Conservation (phyloP, 1,140 invertebrate genomes). For the Drosophila cardini region DNA sequence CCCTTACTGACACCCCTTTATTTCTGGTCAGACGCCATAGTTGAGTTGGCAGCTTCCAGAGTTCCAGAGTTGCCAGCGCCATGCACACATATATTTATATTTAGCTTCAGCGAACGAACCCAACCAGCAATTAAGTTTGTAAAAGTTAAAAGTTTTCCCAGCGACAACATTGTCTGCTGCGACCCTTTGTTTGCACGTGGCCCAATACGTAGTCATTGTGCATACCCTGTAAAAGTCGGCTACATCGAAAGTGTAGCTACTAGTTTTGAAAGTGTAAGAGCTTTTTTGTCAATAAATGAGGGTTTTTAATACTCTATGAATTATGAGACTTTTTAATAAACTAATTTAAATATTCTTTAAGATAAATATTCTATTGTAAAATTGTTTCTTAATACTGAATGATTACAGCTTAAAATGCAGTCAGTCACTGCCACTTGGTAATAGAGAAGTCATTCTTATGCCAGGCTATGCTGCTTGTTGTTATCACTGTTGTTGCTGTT, state of each 20-base stretch:
- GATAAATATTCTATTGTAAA: no score
- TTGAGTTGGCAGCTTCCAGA: conserved; percentile 1
- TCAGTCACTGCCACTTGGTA: background rate
- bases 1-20: background rate
- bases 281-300: no score
- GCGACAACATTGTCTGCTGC: conserved; percentile 76
- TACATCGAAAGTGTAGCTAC: no score
- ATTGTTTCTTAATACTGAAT: no score
- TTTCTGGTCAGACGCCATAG: conserved; percentile 39
- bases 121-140: conserved; percentile 75
- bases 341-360: no score
- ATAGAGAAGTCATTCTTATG: conserved; percentile 2
- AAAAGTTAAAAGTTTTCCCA: conserved; percentile 76
- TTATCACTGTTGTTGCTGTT: background rate
- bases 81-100: conserved; percentile 43
- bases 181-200: conserved; percentile 74
- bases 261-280: no score
- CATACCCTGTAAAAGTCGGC: conserved; percentile 20
- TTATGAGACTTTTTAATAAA: no score
- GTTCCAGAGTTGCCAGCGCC: background rate
- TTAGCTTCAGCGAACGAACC: conserved; percentile 47
- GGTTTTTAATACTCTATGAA: no score
- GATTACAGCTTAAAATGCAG: background rate
- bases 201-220: conserved; percentile 41
- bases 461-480: background rate